phyloP scores from a whole-genome alignment of 2,888 invertebrate species.

The Andricus quercusramuli region DNA sequence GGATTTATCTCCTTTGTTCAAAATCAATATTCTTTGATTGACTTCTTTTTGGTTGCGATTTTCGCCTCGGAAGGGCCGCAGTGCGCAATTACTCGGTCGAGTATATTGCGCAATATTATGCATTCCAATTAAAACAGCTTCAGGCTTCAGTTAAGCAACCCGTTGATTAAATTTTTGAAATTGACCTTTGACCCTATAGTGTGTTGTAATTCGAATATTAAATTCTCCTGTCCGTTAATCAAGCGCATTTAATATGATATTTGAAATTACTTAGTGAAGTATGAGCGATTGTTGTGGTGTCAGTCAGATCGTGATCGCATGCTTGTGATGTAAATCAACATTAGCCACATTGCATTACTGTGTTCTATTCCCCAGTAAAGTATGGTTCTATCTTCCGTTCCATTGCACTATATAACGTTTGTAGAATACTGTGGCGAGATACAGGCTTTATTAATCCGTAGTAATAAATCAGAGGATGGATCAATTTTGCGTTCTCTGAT shows the following conservation, averaged over 20 bases:
- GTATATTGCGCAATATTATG: too few relatives aligned
- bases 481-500: conserved; percentile 74
- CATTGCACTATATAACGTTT: conserved; percentile 53
- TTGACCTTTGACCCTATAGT: too few relatives aligned
- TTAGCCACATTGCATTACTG: conserved; percentile 51
- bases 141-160: too few relatives aligned
- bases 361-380: conserved; percentile 58
- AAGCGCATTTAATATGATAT: conserved; percentile 35
- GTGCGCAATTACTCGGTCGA: too few relatives aligned
- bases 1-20: too few relatives aligned
- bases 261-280: conserved; percentile 37
- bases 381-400: conserved; percentile 51
- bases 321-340: conserved; percentile 58
- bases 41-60: too few relatives aligned
- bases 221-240: neutral
- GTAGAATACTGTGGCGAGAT: conserved; percentile 57
- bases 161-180: too few relatives aligned
- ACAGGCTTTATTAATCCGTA: conserved; percentile 73
- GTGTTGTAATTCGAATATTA: neutral
- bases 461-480: conserved; percentile 74
- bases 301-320: conserved; percentile 40
- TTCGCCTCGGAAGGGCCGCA: too few relatives aligned
- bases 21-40: too few relatives aligned
- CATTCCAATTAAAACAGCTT: too few relatives aligned
- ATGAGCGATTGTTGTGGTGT: conserved; percentile 14